These are phyloP conservation scores for Sterna hirundo DNA, from an alignment of 2,113 vertebrate species.

Conservation along the genomic window DNA sequence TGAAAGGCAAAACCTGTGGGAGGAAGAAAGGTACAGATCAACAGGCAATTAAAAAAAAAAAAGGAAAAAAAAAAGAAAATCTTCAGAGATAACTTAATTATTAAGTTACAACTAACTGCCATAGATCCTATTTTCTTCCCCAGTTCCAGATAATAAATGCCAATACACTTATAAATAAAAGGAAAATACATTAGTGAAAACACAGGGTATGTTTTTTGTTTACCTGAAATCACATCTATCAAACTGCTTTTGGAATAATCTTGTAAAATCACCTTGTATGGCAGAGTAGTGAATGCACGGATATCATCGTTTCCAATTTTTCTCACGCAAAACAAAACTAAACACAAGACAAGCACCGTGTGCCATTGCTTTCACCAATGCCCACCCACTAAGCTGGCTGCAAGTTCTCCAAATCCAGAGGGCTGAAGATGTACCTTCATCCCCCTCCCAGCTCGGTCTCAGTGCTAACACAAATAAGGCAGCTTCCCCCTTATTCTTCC, in stretches of 20 bases:
- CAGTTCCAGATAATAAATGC: neutral
- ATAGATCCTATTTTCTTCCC: neutral
- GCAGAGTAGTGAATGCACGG: neutral
- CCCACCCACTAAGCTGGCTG: conserved; percentile 27
- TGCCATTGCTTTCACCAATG: neutral
- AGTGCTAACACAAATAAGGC: neutral
- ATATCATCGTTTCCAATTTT: neutral
- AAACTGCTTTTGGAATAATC: neutral
- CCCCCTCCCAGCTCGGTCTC: neutral
- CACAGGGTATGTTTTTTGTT: neutral
- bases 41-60: neutral
- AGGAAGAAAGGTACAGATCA: neutral
- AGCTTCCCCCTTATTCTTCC: neutral
- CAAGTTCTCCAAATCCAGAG: neutral
- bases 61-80: neutral
- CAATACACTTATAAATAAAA: neutral
- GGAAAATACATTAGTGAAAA: neutral
- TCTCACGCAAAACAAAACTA: conserved; percentile 1
- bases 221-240: neutral
- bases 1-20: neutral
- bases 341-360: neutral
- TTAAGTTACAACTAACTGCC: neutral
- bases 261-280: neutral
- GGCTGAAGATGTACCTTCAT: neutral
- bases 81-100: neutral